phyloP scores from a whole-genome alignment of 2,888 invertebrate species.

The Acleris holmiana region DNA sequence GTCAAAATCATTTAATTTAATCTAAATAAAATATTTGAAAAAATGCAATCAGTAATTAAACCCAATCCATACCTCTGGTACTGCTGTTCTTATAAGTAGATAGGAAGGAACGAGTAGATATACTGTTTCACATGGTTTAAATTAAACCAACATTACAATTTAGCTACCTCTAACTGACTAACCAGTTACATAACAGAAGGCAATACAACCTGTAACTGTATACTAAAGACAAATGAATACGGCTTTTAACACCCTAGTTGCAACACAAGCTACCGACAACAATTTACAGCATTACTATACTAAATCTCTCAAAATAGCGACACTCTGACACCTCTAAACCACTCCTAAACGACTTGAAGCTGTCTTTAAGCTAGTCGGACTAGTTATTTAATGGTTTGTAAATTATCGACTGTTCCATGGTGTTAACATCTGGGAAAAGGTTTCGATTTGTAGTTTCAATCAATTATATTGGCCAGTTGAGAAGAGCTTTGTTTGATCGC shows the following conservation, averaged over 20 bases:
- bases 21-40: no score
- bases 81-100: no score
- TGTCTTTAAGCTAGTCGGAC: slow-evolving; percentile 20
- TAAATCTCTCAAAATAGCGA: slow-evolving; percentile 34
- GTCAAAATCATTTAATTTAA: no score
- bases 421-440: slow-evolving; percentile 19
- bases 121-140: no score
- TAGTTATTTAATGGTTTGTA: slow-evolving; percentile 12
- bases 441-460: slow-evolving; percentile 10
- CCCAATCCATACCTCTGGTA: no score
- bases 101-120: no score
- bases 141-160: no score
- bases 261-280: slow-evolving; percentile 22
- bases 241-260: not conserved
- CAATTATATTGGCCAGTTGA: not conserved
- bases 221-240: no score
- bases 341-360: slow-evolving; percentile 24
- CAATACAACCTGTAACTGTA: no score
- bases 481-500: not conserved
- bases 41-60: no score
- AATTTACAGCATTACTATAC: slow-evolving; percentile 32
- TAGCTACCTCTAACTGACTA: no score
- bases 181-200: no score
- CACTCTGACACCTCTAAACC: slow-evolving; percentile 18
- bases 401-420: slow-evolving; percentile 9